These are phyloP conservation scores for Barnardius zonarius DNA, from an alignment of 2,113 vertebrate genomes.

Conservation along the genomic window DNA sequence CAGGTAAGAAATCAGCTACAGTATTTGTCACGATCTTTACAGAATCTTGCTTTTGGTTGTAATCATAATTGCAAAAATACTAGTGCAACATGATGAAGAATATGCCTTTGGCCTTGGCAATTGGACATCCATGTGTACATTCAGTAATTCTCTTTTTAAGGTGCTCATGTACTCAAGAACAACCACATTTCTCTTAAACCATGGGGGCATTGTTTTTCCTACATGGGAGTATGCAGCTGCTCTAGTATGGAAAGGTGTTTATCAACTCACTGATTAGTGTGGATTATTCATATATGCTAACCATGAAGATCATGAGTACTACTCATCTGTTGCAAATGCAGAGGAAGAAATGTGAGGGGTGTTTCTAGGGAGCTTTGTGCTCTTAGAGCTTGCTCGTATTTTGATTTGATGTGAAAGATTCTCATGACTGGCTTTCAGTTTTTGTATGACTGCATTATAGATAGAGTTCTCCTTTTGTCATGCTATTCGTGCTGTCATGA, in stretches of 20 bases:
- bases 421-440: not conserved
- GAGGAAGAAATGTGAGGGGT: not conserved
- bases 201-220: not conserved
- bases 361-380: not conserved
- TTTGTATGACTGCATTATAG: not conserved
- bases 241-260: not conserved
- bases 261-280: not conserved
- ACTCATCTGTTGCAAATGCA: not conserved
- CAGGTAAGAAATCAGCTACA: not conserved
- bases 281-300: not conserved
- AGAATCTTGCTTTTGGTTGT: not conserved
- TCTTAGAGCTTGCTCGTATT: not conserved
- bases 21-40: not conserved
- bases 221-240: not conserved
- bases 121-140: not conserved
- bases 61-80: not conserved
- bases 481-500: not conserved
- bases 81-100: not conserved
- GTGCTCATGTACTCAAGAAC: not conserved
- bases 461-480: not conserved
- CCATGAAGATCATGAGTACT: not conserved
- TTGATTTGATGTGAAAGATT: not conserved
- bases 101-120: not conserved
- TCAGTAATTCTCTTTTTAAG: not conserved
- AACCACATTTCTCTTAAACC: not conserved